These are phyloP conservation scores for Pelecanus crispus DNA, from an alignment of 2,113 vertebrate genomes.

Conservation along the genomic window DNA sequence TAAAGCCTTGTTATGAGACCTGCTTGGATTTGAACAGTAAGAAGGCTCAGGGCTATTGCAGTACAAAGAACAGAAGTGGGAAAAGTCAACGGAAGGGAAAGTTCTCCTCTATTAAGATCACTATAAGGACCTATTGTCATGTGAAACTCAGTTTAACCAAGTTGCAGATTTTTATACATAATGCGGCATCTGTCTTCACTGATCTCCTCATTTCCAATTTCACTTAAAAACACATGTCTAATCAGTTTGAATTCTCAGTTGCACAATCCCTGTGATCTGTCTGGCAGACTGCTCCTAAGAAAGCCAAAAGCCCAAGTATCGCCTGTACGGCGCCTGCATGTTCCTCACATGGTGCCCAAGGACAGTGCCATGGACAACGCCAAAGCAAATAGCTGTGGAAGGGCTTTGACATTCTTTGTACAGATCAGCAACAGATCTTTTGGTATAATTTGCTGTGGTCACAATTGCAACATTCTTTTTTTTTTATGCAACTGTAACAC, in stretches of 20 bases:
- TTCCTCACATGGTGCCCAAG: neutral
- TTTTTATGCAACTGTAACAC: neutral
- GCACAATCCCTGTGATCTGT: neutral
- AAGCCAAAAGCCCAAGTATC: neutral
- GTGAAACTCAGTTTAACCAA: neutral
- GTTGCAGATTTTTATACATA: conserved; percentile 16
- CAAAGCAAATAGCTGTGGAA: conserved; percentile 4
- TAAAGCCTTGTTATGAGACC: neutral
- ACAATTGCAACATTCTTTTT: neutral
- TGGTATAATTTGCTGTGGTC: neutral
- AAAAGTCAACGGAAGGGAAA: neutral
- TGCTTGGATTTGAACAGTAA: neutral
- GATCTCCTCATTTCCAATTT: conserved; percentile 33
- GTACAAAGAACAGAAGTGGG: neutral
- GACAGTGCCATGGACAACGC: neutral
- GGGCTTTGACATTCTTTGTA: neutral
- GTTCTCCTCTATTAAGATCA: neutral
- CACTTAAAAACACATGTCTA: conserved; percentile 19
- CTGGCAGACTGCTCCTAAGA: neutral
- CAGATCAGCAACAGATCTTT: neutral
- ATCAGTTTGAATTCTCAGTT: conserved; percentile 34
- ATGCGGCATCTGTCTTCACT: conserved; percentile 7
- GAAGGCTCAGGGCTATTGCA: neutral
- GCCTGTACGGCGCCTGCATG: neutral
- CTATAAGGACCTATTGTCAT: neutral